Conservation (phyloP, 2,113 vertebrate genomes). For the Gobio gobio region DNA sequence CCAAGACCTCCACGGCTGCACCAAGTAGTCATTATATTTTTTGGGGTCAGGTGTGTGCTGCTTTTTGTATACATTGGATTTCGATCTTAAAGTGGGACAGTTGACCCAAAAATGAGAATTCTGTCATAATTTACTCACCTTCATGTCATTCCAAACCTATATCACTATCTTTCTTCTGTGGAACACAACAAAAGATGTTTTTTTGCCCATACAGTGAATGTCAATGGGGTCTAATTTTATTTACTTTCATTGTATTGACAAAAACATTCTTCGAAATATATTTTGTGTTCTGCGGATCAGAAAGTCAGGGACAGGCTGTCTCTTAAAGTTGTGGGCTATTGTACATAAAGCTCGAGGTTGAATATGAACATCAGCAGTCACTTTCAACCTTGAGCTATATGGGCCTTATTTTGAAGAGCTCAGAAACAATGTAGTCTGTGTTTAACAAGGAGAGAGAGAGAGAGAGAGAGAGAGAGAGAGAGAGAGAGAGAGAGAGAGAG, state of each 20-base stretch:
- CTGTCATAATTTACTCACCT: background rate
- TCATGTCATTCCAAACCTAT: background rate
- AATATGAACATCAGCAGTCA: background rate
- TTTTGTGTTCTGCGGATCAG: no score
- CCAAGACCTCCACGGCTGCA: conserved; percentile 11
- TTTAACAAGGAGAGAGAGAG: conserved; percentile 1
- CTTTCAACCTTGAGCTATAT: conserved; percentile 1
- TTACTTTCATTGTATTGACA: no score
- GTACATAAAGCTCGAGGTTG: background rate
- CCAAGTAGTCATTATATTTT: background rate
- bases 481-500: no score
- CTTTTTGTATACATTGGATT: background rate
- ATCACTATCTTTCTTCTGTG: background rate
- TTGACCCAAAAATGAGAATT: background rate
- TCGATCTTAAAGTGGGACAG: background rate
- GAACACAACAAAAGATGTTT: background rate
- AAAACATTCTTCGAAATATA: no score
- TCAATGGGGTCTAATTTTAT: background rate
- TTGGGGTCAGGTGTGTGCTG: conserved; percentile 5
- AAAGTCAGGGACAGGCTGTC: background rate
- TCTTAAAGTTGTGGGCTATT: background rate
- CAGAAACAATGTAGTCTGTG: conserved; percentile 32
- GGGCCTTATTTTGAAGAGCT: background rate
- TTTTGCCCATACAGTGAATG: background rate
- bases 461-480: no score